Conservation (phyloP, 1,140 invertebrate species). For the Drosophila tsacasi region DNA sequence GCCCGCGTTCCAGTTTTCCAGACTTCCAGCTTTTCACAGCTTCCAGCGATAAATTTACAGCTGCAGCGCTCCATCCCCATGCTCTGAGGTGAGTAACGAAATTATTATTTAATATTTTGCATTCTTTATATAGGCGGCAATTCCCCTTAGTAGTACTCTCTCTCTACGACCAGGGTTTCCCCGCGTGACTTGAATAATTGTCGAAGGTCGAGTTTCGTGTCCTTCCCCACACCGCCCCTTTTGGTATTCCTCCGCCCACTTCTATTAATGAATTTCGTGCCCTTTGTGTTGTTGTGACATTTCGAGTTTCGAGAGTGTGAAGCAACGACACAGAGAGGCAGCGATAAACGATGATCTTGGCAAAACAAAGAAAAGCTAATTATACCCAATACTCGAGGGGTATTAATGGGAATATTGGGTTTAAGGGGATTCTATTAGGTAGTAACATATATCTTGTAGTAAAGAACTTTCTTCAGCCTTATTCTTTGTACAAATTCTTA, state of each 20-base stretch:
- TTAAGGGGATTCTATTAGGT: not conserved
- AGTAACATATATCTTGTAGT: not conserved
- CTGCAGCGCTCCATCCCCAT: slow-evolving; percentile 50
- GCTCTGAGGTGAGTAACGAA: slow-evolving; percentile 62
- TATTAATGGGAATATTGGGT: slow-evolving; percentile 4
- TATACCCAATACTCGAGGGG: not conserved
- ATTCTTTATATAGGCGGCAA: slow-evolving; percentile 28
- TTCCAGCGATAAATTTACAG: slow-evolving; percentile 36
- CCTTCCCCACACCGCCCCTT: slow-evolving; percentile 4
- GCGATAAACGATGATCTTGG: slow-evolving; percentile 31
- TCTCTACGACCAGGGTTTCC: slow-evolving; percentile 24
- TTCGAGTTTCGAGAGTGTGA: slow-evolving; percentile 36
- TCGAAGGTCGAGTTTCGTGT: slow-evolving; percentile 43
- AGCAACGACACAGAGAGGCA: not conserved
- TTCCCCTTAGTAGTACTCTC: slow-evolving; percentile 24
- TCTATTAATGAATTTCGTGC: slow-evolving; percentile 46
- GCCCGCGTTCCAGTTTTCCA: slow-evolving; percentile 15
- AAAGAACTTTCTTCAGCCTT: too few relatives aligned
- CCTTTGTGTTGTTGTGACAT: slow-evolving; percentile 47
- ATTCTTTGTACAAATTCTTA: not conserved
- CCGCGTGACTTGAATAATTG: slow-evolving; percentile 49
- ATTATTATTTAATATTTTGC: slow-evolving; percentile 18
- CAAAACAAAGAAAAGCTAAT: slow-evolving; percentile 34
- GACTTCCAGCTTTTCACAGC: slow-evolving; percentile 16
- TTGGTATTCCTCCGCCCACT: not conserved